A percentile compares a stretch with the other conserved stretches of the same genome.
phyloP scores from a whole-genome alignment of 2,797 vertebrate genomes.

The Acipenser oxyrinchus region DNA sequence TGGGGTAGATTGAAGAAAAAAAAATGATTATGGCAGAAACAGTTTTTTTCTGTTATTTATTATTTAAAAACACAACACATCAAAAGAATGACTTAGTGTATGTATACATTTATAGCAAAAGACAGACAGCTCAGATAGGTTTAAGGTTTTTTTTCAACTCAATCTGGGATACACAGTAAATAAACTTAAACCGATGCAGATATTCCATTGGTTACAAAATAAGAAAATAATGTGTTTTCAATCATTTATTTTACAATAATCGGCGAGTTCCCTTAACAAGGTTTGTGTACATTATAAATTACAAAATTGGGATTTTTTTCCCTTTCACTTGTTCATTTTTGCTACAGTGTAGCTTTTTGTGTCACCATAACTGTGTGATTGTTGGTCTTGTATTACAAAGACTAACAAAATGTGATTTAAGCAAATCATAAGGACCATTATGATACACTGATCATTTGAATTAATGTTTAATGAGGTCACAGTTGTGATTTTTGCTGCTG shows the following conservation, averaged over 20 bases:
- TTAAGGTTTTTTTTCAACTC: conserved; percentile 66
- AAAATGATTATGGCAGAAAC: no score
- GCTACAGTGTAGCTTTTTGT: conserved; percentile 27
- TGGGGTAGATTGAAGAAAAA: no score
- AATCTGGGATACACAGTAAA: conserved; percentile 74
- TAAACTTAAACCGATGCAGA: conserved; percentile 47
- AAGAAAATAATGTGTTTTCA: conserved; percentile 62
- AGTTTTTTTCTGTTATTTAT: no score
- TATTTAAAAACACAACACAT: no score
- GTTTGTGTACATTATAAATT: conserved; percentile 87
- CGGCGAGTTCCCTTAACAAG: conserved; percentile 84
- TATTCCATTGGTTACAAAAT: conserved; percentile 60
- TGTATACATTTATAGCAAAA: no score
- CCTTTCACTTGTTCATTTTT: conserved; percentile 32
- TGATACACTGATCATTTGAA: conserved; percentile 11
- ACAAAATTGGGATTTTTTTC: conserved; percentile 69
- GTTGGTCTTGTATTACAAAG: conserved; percentile 21
- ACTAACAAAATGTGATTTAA: conserved; percentile 14
- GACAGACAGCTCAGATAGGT: no score
- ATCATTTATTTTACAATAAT: conserved; percentile 80
- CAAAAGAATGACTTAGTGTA: no score
- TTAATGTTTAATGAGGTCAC: conserved; percentile 15
- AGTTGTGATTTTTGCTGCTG: conserved; percentile 13
- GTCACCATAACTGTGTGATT: conserved; percentile 22
- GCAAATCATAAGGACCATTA: conserved; percentile 19